Percentiles rank a stretch among this genome's conserved stretches.
Evolutionary conservation across 2,888 invertebrate species (phyloP).

Genomic region (Malachius bipustulatus): DNA sequence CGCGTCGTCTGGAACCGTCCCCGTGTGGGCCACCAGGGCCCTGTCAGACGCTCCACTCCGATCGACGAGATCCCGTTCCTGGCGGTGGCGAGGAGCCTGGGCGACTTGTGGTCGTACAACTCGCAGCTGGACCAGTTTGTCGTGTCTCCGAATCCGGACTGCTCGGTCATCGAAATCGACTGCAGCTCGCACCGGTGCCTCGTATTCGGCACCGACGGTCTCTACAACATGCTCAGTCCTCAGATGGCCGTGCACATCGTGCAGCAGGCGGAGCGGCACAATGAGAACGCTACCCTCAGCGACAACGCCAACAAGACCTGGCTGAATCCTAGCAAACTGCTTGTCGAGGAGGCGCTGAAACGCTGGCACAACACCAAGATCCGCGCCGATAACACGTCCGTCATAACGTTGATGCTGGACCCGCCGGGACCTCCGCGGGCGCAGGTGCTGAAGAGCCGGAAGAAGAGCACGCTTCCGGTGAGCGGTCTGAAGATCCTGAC

Average conservation of each 20-base stretch:
- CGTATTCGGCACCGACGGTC: conserved; percentile 91
- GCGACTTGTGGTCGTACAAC: conserved; percentile 97
- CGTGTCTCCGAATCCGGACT: conserved; percentile 97
- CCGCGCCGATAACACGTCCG: conserved; percentile 94
- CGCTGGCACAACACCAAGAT: conserved; percentile 75
- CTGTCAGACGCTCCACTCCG: conserved; percentile 77
- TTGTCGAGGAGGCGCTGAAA: conserved; percentile 73
- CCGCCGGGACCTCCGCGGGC: conserved; percentile 71
- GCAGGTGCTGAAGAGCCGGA: conserved; percentile 42
- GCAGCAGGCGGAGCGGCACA: conserved; percentile 67
- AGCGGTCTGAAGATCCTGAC: conserved; percentile 33
- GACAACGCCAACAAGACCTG: conserved; percentile 40
- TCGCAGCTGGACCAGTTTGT: conserved; percentile 81
- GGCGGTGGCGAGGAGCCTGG: conserved; percentile 90
- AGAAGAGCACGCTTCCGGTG: conserved; percentile 21
- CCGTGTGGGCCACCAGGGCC: conserved; percentile 69
- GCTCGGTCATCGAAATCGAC: conserved; percentile 73
- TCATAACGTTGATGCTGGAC: conserved; percentile 83
- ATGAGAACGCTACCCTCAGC: conserved; percentile 52
- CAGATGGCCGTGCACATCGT: conserved; percentile 76
- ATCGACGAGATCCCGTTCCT: conserved; percentile 92
- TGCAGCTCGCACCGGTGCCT: conserved; percentile 70
- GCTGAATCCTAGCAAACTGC: conserved; percentile 83
- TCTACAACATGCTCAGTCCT: conserved; percentile 90
- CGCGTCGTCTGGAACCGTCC: conserved; percentile 97